phyloP scores from a whole-genome alignment of 2,888 invertebrate species.

The Tenthredo distinguenda region DNA sequence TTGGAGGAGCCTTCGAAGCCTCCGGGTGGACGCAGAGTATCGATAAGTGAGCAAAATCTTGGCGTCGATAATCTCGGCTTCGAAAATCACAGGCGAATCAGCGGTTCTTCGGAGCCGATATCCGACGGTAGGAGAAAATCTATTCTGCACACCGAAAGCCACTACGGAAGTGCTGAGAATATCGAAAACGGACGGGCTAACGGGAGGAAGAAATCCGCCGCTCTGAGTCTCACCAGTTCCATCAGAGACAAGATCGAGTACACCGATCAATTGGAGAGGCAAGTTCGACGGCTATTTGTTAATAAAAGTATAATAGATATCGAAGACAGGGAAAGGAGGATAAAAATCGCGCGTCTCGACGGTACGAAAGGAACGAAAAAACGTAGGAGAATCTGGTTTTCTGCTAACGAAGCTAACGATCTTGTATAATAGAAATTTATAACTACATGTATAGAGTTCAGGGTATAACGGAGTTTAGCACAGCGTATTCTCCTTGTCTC shows the following conservation, averaged over 20 bases:
- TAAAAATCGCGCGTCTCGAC: not conserved
- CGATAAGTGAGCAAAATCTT: slow-evolving; percentile 74
- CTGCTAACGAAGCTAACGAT: not conserved
- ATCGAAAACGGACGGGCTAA: slow-evolving; percentile 70
- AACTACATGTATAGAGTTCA: not conserved
- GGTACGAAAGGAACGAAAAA: not conserved
- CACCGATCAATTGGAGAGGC: slow-evolving; percentile 74
- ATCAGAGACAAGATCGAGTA: slow-evolving; percentile 76
- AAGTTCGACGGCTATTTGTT: slow-evolving; percentile 22
- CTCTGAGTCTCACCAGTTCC: slow-evolving; percentile 75
- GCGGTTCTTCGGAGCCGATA: slow-evolving; percentile 70
- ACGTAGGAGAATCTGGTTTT: not conserved
- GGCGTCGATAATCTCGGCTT: slow-evolving; percentile 74
- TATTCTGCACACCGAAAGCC: slow-evolving; percentile 68
- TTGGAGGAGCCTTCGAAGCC: slow-evolving; percentile 63
- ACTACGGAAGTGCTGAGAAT: slow-evolving; percentile 73
- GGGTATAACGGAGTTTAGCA: not conserved
- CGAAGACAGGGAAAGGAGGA: not conserved
- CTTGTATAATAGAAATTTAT: not conserved
- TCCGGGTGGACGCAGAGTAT: slow-evolving; percentile 69
- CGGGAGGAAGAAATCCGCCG: slow-evolving; percentile 71
- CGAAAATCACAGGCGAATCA: slow-evolving; percentile 72
- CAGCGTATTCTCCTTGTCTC: not conserved
- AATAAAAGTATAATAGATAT: not conserved
- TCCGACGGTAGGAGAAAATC: slow-evolving; percentile 72